Evolutionary conservation across 2,113 vertebrate species (phyloP).

Genomic region (Nothoprocta pentlandii): DNA sequence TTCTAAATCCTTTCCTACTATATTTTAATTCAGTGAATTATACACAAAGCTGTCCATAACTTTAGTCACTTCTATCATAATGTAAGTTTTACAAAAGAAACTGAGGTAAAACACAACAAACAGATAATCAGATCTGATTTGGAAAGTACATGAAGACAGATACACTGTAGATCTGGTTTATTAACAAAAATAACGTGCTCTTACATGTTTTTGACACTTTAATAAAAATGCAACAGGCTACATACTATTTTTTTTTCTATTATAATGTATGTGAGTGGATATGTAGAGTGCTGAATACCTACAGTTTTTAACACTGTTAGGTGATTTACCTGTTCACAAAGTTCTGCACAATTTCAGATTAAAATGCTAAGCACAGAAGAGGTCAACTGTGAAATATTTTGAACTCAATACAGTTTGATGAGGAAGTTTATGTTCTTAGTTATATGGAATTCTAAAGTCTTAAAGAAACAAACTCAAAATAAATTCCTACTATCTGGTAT

Average conservation of each 20-base stretch:
- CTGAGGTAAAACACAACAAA: not conserved
- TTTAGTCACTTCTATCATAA: not conserved
- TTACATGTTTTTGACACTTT: not conserved
- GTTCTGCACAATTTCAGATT: not conserved
- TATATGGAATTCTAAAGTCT: not conserved
- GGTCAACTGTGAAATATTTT: not conserved
- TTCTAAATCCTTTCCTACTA: not conserved
- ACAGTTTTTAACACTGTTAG: not conserved
- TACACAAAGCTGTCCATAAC: not conserved
- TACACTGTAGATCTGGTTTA: not conserved
- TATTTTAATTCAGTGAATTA: not conserved
- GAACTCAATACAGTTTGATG: not conserved
- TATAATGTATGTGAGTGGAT: not conserved
- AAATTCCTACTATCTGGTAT: not conserved
- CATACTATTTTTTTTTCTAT: not conserved
- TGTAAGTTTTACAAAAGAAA: not conserved
- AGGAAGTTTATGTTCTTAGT: conserved; percentile 3
- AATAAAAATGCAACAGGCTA: not conserved
- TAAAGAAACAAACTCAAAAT: not conserved
- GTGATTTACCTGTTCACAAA: not conserved
- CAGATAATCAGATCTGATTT: not conserved
- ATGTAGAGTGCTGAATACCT: not conserved
- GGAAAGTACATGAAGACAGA: not conserved
- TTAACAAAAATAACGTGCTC: not conserved
- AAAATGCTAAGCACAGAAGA: not conserved